These are phyloP conservation scores for Macropodus opercularis DNA, from an alignment of 2,797 vertebrate species.

Conservation along the genomic window DNA sequence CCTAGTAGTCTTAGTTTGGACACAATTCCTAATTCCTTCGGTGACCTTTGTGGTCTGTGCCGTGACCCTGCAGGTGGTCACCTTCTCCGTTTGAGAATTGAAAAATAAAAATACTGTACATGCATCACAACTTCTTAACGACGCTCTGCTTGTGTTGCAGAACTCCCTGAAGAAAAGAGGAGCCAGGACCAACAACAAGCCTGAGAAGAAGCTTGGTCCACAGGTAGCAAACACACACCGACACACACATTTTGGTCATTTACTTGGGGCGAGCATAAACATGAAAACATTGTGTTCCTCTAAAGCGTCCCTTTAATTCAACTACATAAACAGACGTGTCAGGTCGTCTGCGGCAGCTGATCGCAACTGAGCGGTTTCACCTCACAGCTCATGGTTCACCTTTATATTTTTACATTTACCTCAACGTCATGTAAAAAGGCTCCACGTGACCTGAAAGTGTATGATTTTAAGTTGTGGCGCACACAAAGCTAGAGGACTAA, in stretches of 20 bases:
- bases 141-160: constrained; percentile 73
- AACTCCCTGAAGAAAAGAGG: constrained; percentile 94
- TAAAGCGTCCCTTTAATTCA: not conserved
- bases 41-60: no score
- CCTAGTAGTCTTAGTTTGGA: no score
- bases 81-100: no score
- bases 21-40: no score
- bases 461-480: no score
- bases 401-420: no score
- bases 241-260: constrained; percentile 6
- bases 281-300: not conserved
- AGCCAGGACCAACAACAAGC: constrained; percentile 88
- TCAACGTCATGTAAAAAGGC: no score
- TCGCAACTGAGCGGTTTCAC: constrained; percentile 1
- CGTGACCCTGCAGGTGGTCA: no score
- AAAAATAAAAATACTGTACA: no score
- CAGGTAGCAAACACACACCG: constrained; percentile 83
- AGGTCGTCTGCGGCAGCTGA: not conserved
- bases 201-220: constrained; percentile 89
- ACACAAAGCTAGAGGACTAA: constrained; percentile 16
- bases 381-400: constrained; percentile 3
- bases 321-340: not conserved
- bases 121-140: constrained; percentile 20
- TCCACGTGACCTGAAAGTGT: no score
- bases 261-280: not conserved